Base-by-base conservation (phyloP, 1,140 invertebrate species). In the Drosophila miranda region DNA sequence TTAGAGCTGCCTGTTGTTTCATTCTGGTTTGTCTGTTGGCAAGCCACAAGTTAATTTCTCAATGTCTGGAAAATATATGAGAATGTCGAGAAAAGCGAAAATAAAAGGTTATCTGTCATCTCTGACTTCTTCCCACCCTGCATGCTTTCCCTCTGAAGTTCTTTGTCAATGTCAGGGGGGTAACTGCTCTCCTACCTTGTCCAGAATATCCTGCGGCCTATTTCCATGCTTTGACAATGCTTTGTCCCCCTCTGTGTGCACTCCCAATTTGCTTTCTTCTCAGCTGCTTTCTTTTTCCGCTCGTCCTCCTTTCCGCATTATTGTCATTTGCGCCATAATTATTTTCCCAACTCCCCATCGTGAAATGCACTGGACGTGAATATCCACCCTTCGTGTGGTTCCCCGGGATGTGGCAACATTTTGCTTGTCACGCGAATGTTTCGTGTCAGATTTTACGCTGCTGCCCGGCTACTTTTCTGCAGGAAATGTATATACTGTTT, bases 391-490 rank as follows among this genome's bases (percentile, higher is more conserved):
- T 19, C 46, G 38, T 16, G 14, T 21, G 16, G 50, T 45, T 16
- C 55, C 48, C 55, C 51, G 19, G 45, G 52, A 73, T 64, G 60
- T 41, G 54, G 56, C 66, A 51, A 60, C 80, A 69, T 84, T 84
- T 68, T 50, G 72, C 73, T 71, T 84, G 81, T 84, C 81, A 86
- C 68, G 81, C 77, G 70, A 84, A 78, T 81, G 81, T 84, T 84
- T 77, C 74, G 60, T 75, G 81, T 84, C 81, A 86, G 82, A 84
- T 84, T 84, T 86, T 48, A 64, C 54, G 58, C 68, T 57, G 23
- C 64, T 67, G 0, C 30, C 69, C 77, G 50, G 64, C 68, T 63
- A 70, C 81, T 77, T 80, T 80, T 13, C 57, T 77, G 49, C 55
- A 30, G 63, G 8, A 66, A 58, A 67, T 60, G 73, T 67, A 41